phyloP scores from a whole-genome alignment of 2,797 vertebrate species.

The Diplodus sargus region DNA sequence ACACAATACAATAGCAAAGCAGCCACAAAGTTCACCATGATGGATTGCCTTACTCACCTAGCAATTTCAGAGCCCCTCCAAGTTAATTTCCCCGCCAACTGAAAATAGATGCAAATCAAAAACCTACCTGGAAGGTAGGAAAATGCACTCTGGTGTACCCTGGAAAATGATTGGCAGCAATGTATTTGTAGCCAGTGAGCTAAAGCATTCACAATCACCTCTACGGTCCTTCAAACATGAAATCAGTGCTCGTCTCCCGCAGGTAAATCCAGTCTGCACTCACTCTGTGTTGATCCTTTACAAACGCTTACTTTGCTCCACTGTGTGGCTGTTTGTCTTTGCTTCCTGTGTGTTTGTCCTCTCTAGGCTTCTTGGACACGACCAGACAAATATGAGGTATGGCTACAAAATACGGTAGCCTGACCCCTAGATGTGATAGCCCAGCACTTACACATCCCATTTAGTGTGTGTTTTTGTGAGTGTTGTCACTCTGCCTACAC shows the following conservation, averaged over 20 bases:
- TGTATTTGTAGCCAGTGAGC: conserved; percentile 1
- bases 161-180: conserved; percentile 1
- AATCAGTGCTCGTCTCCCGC: conserved; percentile 19
- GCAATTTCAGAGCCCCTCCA: conserved; percentile 3
- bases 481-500: conserved; percentile 64
- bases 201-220: background rate
- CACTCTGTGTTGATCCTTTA: conserved; percentile 25
- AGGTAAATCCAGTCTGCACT: conserved; percentile 26
- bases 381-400: conserved; percentile 98
- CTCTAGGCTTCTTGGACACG: conserved; percentile 99
- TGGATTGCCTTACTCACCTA: conserved; percentile 22
- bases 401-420: conserved; percentile 88
- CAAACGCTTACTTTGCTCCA: conserved; percentile 67
- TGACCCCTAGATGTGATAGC: conserved; percentile 70
- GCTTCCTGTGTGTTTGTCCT: conserved; percentile 86
- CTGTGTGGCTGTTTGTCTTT: conserved; percentile 81
- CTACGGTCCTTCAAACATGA: conserved; percentile 15
- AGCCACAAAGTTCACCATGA: conserved; percentile 16
- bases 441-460: conserved; percentile 37
- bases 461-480: background rate
- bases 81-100: background rate
- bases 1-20: background rate
- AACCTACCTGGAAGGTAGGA: background rate
- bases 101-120: conserved; percentile 6
- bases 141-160: background rate